phyloP scores from a whole-genome alignment of 2,888 invertebrate genomes.

The Colletes collaris region DNA sequence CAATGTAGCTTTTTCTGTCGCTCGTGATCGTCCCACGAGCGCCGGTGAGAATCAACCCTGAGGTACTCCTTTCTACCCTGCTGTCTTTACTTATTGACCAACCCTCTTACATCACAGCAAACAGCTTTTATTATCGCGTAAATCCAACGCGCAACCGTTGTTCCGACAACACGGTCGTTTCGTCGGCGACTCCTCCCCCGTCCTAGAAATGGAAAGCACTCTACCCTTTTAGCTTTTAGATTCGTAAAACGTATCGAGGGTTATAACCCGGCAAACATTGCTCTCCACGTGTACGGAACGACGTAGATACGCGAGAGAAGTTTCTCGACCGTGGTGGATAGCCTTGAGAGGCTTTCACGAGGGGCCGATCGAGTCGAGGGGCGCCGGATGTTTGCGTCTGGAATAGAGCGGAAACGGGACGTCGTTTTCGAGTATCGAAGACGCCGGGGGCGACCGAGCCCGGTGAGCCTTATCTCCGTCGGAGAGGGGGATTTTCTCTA shows the following conservation, averaged over 20 bases:
- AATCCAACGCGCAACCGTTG: background rate
- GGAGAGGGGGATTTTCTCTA: slow-evolving; percentile 55
- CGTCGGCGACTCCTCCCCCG: background rate
- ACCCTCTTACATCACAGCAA: slow-evolving; percentile 1
- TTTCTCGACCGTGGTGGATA: slow-evolving; percentile 12
- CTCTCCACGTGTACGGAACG: background rate
- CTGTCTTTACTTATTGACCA: background rate
- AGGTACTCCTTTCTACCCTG: background rate
- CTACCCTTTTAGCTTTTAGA: slow-evolving; percentile 18
- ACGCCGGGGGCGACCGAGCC: slow-evolving; percentile 24
- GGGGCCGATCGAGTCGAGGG: slow-evolving; percentile 26
- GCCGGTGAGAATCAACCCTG: no score
- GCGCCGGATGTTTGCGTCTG: slow-evolving; percentile 61
- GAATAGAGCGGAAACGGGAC: slow-evolving; percentile 48
- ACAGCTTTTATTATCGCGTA: background rate
- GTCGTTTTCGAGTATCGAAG: slow-evolving; percentile 55
- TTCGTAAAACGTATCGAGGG: slow-evolving; percentile 15
- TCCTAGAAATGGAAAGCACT: slow-evolving; percentile 2
- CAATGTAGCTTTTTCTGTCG: no score
- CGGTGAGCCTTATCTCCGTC: slow-evolving; percentile 56
- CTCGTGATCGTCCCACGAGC: no score
- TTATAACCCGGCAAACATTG: slow-evolving; percentile 24
- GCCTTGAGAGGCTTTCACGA: slow-evolving; percentile 36
- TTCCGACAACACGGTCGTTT: slow-evolving; percentile 11
- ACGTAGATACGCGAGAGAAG: slow-evolving; percentile 16